Evolutionary conservation across 2,797 vertebrate genomes (phyloP).

Genomic region (Chelonia mydas): DNA sequence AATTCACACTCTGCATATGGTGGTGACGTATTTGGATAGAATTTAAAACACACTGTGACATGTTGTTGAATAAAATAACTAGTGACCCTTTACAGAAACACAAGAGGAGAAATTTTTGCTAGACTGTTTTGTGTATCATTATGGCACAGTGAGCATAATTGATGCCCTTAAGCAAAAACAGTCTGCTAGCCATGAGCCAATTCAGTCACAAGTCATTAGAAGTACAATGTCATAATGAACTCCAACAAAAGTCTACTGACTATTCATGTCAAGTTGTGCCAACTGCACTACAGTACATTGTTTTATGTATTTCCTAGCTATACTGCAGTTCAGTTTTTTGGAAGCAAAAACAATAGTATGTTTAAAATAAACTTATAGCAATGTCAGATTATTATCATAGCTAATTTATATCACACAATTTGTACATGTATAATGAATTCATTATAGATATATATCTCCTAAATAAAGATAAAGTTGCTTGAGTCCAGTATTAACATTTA

Average conservation of each 20-base stretch:
- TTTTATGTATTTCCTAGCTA: background rate
- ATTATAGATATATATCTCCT: background rate
- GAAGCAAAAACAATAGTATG: background rate
- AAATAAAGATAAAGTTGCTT: background rate
- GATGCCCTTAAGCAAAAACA: slow-evolving; percentile 31
- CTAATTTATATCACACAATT: background rate
- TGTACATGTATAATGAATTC: background rate
- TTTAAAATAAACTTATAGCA: background rate
- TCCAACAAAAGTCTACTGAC: background rate
- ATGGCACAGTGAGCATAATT: background rate
- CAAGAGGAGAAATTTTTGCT: background rate
- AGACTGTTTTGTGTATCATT: background rate
- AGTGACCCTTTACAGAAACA: background rate
- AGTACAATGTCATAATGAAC: background rate
- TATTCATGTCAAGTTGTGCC: background rate
- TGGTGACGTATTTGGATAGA: background rate
- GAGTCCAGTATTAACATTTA: background rate
- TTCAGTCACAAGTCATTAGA: background rate
- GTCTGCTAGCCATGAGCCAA: slow-evolving; percentile 1
- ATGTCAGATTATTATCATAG: background rate
- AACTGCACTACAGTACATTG: background rate
- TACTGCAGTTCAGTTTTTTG: background rate
- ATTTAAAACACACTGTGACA: background rate
- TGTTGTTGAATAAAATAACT: background rate
- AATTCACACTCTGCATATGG: background rate